A percentile compares a stretch with the other conserved stretches of the same genome.
Conservation (phyloP, 2,888 invertebrate genomes). For the Glomeris marginata region DNA sequence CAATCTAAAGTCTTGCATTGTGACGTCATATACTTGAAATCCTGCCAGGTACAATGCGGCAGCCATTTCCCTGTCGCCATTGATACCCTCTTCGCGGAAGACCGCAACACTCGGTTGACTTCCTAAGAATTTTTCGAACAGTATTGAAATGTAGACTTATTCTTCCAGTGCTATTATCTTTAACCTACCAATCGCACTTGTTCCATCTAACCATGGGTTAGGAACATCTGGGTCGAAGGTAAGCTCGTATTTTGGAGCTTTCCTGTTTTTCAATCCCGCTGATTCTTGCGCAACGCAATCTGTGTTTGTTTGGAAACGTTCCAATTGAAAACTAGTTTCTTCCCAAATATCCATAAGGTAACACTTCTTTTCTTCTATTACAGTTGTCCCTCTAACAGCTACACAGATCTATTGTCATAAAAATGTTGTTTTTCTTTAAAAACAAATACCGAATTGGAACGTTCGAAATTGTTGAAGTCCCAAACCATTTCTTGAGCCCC, state of each 20-base stretch:
- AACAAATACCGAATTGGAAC: neutral
- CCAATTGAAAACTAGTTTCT: conserved; percentile 81
- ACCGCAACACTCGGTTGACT: conserved; percentile 59
- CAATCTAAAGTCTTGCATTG: conserved; percentile 74
- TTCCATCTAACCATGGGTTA: neutral
- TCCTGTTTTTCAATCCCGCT: conserved; percentile 47
- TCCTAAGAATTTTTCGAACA: neutral
- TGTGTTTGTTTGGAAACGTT: conserved; percentile 65
- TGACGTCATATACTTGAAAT: conserved; percentile 78
- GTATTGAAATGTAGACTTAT: too few species aligned
- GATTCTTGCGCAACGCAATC: conserved; percentile 67
- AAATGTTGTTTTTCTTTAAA: neutral
- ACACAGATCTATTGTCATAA: conserved; percentile 33
- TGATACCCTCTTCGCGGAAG: conserved; percentile 88
- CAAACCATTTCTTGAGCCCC: conserved; percentile 48
- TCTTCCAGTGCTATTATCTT: too few species aligned
- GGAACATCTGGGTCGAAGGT: conserved; percentile 36
- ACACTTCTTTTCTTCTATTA: conserved; percentile 47
- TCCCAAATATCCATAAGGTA: conserved; percentile 78
- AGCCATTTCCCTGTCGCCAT: conserved; percentile 93
- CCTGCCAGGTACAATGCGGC: conserved; percentile 76
- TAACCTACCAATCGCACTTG: too few species aligned
- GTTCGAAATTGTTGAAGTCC: conserved; percentile 2
- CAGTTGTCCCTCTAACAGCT: conserved; percentile 41
- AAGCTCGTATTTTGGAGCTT: conserved; percentile 53